These are phyloP conservation scores for Pachydiplax longipennis DNA, from an alignment of 2,888 invertebrate species.

Conservation along the genomic window DNA sequence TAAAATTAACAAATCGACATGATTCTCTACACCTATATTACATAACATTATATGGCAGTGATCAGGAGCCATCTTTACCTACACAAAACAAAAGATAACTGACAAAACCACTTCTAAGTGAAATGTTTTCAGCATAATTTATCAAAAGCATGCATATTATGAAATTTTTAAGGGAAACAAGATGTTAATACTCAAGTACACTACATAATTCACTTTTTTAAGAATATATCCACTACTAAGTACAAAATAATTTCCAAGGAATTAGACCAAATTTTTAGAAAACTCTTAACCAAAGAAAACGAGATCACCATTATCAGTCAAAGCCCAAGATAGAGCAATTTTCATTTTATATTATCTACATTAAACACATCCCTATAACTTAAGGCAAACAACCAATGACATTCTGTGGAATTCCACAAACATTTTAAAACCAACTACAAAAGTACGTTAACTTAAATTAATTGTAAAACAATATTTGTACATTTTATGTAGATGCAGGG, in stretches of 20 bases:
- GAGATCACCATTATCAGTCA: slow-evolving; percentile 35
- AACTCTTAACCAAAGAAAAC: neutral
- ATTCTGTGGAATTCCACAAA: neutral
- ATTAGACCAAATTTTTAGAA: neutral
- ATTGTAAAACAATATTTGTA: slow-evolving; percentile 21
- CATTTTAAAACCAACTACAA: neutral
- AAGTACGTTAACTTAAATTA: neutral
- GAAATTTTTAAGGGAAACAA: neutral
- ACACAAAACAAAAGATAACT: neutral
- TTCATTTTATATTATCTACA: neutral
- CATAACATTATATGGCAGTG: neutral
- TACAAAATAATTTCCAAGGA: slow-evolving; percentile 1
- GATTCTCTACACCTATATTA: neutral
- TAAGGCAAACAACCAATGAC: neutral
- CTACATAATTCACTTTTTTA: neutral
- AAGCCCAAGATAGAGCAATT: neutral
- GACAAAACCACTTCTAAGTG: neutral
- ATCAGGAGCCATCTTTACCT: neutral
- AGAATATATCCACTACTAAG: neutral
- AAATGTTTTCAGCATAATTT: neutral
- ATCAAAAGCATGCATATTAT: neutral
- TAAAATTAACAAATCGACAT: too few species aligned
- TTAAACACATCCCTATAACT: neutral
- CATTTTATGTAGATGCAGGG: neutral
- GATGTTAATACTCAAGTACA: neutral